Conservation (phyloP, 2,888 invertebrate species). For the Epinotia nisella region DNA sequence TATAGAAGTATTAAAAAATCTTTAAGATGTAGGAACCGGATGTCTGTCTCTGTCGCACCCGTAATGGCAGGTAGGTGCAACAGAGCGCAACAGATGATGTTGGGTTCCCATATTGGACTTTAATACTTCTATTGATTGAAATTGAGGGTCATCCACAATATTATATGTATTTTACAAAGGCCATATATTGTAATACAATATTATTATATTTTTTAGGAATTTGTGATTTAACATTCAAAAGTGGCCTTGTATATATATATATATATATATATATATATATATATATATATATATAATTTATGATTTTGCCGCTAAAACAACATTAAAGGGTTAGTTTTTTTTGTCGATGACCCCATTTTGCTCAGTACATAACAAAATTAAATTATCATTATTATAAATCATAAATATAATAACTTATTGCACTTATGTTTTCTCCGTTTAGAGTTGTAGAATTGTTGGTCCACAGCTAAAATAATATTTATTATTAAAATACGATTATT, state of each 20-base stretch:
- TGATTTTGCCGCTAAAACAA: too few relatives aligned
- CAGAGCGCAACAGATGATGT: background rate
- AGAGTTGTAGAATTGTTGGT: conserved; percentile 74
- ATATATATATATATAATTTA: too few relatives aligned
- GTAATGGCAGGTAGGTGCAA: background rate
- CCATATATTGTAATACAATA: too few relatives aligned
- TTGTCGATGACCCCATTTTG: background rate
- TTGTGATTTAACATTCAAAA: too few relatives aligned
- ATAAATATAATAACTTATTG: conserved; percentile 29
- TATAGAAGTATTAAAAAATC: background rate
- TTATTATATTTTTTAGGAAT: too few relatives aligned
- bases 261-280: too few relatives aligned
- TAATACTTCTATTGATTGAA: background rate
- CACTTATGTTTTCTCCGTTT: conserved; percentile 50
- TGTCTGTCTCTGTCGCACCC: background rate
- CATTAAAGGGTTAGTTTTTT: too few relatives aligned
- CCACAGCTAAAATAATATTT: conserved; percentile 69
- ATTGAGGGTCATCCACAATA: background rate
- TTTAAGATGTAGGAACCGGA: background rate
- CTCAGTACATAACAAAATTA: background rate
- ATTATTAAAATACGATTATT: conserved; percentile 5
- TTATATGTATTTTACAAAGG: too few relatives aligned
- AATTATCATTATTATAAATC: background rate
- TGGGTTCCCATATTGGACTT: background rate
- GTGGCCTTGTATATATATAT: too few relatives aligned